phyloP scores from a whole-genome alignment of 1,140 invertebrate genomes.

The Pentalonia nigronervosa region DNA sequence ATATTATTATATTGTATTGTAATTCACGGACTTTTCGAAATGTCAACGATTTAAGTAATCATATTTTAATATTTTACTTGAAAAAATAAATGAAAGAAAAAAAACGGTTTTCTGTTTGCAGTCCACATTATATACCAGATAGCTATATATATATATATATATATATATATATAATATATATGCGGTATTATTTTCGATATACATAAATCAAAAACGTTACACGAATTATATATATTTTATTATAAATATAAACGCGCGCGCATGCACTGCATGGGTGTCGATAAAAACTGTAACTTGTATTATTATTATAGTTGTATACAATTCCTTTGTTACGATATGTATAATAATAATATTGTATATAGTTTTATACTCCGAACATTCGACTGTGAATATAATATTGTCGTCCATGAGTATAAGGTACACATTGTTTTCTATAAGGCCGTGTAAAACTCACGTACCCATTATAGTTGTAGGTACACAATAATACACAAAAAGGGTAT shows the following conservation, averaged over 20 bases:
- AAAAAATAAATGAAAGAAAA: constrained; percentile 7
- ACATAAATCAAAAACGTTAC: constrained; percentile 31
- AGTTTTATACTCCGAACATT: background rate
- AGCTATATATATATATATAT: too few relatives aligned
- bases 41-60: constrained; percentile 50
- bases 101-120: constrained; percentile 38
- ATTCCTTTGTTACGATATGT: background rate
- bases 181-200: background rate
- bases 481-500: background rate
- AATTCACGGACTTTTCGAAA: constrained; percentile 46
- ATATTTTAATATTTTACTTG: constrained; percentile 55
- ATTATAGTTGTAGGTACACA: too few relatives aligned
- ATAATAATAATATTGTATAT: background rate
- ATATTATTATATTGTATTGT: constrained; percentile 26
- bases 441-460: background rate
- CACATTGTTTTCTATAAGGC: constrained; percentile 4
- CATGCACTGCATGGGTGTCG: background rate
- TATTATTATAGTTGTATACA: too few relatives aligned
- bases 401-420: background rate
- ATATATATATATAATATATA: background rate
- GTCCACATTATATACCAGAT: background rate
- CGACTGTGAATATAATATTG: background rate
- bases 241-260: background rate
- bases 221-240: background rate
- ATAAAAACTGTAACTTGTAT: background rate